Evolutionary conservation across 2,797 vertebrate genomes (phyloP).

Genomic region (Psittacula echo): DNA sequence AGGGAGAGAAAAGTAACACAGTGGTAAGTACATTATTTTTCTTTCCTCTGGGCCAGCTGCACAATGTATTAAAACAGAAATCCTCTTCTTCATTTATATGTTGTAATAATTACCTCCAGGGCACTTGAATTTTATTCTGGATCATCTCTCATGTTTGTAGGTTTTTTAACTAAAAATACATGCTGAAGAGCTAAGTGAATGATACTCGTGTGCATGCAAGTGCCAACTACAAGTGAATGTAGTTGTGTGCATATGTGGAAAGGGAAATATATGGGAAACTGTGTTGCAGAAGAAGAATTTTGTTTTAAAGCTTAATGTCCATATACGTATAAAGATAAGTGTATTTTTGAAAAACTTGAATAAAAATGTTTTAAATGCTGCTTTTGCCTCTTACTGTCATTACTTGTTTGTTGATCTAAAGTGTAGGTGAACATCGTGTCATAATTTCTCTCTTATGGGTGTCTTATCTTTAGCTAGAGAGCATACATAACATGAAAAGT

Average conservation of each 20-base stretch:
- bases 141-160: not conserved
- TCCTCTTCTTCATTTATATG: not conserved
- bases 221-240: not conserved
- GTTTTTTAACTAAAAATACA: not conserved
- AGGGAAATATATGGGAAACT: not conserved
- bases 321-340: not conserved
- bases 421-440: accelerated
- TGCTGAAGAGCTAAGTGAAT: not conserved
- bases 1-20: slow-evolving; percentile 76
- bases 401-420: not conserved
- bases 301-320: not conserved
- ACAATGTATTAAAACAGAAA: not conserved
- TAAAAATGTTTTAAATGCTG: not conserved
- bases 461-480: not conserved
- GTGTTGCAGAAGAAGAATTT: not conserved
- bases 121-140: not conserved
- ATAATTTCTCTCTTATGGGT: not conserved
- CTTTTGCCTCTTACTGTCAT: not conserved
- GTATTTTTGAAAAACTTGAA: not conserved
- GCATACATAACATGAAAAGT: not conserved
- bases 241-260: not conserved
- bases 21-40: slow-evolving; percentile 74
- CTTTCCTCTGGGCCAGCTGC: not conserved
- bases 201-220: not conserved
- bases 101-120: not conserved